These are phyloP conservation scores for Pygoscelis antarcticus DNA, from an alignment of 2,113 vertebrate species.

Conservation along the genomic window DNA sequence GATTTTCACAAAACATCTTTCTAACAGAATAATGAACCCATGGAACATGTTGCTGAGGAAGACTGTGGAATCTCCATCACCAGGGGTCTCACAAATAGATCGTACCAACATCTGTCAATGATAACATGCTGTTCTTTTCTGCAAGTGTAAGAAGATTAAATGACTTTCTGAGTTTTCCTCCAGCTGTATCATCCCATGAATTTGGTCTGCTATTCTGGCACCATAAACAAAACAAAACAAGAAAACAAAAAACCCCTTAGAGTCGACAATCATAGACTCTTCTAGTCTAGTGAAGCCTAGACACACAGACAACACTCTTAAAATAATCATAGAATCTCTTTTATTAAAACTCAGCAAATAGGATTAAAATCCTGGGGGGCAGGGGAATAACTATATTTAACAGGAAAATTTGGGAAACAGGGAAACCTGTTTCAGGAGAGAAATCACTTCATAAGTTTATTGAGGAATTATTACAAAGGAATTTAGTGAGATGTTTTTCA, in stretches of 20 bases:
- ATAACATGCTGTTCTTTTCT: not conserved
- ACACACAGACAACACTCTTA: not conserved
- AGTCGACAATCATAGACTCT: not conserved
- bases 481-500: not conserved
- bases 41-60: not conserved
- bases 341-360: not conserved
- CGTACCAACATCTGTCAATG: not conserved
- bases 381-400: not conserved
- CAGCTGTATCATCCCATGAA: not conserved
- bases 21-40: not conserved
- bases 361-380: not conserved
- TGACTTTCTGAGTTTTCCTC: not conserved
- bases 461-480: not conserved
- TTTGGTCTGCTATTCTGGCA: not conserved
- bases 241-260: not conserved
- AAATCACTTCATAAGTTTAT: not conserved
- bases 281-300: not conserved
- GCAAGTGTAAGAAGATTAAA: not conserved
- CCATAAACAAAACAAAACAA: not conserved
- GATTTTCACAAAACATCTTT: not conserved
- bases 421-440: not conserved
- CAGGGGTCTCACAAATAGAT: accelerated
- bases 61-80: not conserved
- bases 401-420: not conserved
- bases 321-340: not conserved